Conservation (phyloP, 1,140 invertebrate species). For the Protaetia brevitarsis region DNA sequence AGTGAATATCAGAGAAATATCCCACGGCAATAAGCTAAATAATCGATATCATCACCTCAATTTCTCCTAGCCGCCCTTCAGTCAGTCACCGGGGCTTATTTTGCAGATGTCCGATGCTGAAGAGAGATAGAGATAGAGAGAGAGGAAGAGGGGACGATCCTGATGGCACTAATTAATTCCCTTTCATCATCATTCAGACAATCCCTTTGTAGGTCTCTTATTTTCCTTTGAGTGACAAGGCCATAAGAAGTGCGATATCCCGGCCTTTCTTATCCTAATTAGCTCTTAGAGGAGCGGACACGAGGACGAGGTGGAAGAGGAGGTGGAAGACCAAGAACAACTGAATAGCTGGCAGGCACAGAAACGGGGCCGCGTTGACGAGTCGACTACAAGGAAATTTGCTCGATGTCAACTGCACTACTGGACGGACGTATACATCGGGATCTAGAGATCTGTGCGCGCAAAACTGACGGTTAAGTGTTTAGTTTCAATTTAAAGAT, state of each 20-base stretch:
- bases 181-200: conserved; percentile 32
- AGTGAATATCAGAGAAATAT: no score
- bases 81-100: conserved; percentile 21
- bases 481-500: no score
- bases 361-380: conserved; percentile 28
- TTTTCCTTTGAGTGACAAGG: conserved; percentile 35
- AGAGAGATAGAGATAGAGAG: conserved; percentile 10
- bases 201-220: conserved; percentile 35
- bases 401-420: conserved; percentile 27
- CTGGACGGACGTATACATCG: background rate
- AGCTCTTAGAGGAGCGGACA: conserved; percentile 31
- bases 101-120: conserved; percentile 29
- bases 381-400: conserved; percentile 29
- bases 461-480: background rate
- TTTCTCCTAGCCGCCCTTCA: conserved; percentile 10
- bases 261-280: conserved; percentile 40
- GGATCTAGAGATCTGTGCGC: conserved; percentile 4
- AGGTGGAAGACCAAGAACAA: conserved; percentile 28
- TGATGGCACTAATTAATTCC: conserved; percentile 37
- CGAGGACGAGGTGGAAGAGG: conserved; percentile 6
- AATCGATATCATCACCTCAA: background rate
- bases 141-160: no score
- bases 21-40: no score
- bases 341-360: conserved; percentile 30
- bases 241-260: conserved; percentile 35